A percentile compares a stretch with the other conserved stretches of the same genome.
Evolutionary conservation across 2,113 vertebrate species (phyloP).

Genomic region (Hystrix brachyura): DNA sequence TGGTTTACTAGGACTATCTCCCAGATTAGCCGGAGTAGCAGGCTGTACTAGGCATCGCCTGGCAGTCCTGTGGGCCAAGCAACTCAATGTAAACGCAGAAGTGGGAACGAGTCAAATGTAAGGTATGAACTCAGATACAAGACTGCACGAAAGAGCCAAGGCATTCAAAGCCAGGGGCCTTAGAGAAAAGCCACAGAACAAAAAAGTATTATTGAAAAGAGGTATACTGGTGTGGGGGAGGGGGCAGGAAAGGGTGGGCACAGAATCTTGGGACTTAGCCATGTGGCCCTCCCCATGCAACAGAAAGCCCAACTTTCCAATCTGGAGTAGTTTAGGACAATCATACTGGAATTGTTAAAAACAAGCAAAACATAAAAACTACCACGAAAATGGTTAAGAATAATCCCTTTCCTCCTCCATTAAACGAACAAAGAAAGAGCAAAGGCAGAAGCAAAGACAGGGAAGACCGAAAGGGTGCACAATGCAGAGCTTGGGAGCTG

Average conservation of each 20-base stretch:
- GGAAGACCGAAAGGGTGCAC: neutral
- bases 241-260: too few species aligned
- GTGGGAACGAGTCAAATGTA: conserved; percentile 15
- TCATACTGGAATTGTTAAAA: neutral
- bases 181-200: neutral
- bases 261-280: too few species aligned
- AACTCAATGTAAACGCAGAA: neutral
- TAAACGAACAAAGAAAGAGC: neutral
- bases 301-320: neutral
- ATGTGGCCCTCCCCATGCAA: neutral
- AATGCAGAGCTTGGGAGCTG: neutral
- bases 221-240: fast-evolving
- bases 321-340: neutral
- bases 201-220: neutral
- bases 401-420: neutral
- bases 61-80: conserved; percentile 63
- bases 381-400: neutral
- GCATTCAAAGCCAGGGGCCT: neutral
- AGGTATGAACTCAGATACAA: neutral
- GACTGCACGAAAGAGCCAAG: neutral
- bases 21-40: conserved; percentile 86
- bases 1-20: conserved; percentile 84
- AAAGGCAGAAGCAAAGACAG: neutral
- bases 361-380: neutral
- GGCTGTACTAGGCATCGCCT: conserved; percentile 78